Base-by-base conservation (phyloP, 2,113 vertebrate species). In the Rallus limicola region DNA sequence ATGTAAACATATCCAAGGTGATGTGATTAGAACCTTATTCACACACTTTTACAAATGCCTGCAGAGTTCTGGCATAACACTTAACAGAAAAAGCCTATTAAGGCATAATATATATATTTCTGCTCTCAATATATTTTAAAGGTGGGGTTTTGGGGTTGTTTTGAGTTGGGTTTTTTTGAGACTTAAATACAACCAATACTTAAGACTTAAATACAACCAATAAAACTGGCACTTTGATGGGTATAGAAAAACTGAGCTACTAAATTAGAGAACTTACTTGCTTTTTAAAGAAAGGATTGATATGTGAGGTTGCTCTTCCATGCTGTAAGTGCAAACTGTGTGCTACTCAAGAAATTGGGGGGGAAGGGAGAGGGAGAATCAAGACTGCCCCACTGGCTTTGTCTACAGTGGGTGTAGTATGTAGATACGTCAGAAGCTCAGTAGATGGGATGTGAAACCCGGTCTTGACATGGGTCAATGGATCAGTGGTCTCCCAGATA, bases 391-490 rank as follows among this genome's bases (percentile, higher is more conserved):
- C 74, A 65, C 72, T 70, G 93, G 84, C 96, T 98, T 98, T 98
- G 97, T 98, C 97, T 97, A 42, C 95, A 95, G 91, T 82, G 98
- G 98, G 97, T 97, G 93, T 44, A 89, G 68, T 96, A 91, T 80
- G 97, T 62, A 97, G 97, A 88, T 97, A 97, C 60, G 95, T 98
- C 98, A 99, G 98, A 98, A 98, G 98, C 97, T 97, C 98, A 97
- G 97, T 60, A 98, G 97, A 98, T 98, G 97, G 98, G 98, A 98
- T 97, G 97, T 98, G 97, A 98, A 99, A 99, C 98, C 97, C 98
- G 98, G 98, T 98, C 98, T 96, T 98, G 98, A 98, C 98, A 99
- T 98, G 99, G 99, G 99, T 99, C 99, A 99, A 68, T 97, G 98
- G 97, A 98, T 98, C 98, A 98, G 97, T 92, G 92, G 96, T 97